Conservation (phyloP, 2,888 invertebrate genomes). For the Halictus ligatus region DNA sequence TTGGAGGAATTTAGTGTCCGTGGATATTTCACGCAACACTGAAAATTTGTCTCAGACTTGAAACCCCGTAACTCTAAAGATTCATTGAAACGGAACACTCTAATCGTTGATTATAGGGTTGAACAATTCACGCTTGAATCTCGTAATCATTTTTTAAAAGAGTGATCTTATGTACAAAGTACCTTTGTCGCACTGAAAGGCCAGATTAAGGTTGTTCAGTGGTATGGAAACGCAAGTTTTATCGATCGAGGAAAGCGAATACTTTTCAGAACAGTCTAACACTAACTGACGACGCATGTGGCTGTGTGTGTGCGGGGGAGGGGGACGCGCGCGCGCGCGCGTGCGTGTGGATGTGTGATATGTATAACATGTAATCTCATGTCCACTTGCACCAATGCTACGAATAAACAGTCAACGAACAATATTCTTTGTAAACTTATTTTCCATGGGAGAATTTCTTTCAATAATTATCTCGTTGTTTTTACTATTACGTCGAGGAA, state of each 20-base stretch:
- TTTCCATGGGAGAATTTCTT: constrained; percentile 46
- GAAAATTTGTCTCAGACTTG: constrained; percentile 10
- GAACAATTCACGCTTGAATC: not conserved
- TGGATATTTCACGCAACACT: constrained; percentile 6
- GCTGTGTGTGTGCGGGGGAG: constrained; percentile 28
- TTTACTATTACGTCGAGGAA: not conserved
- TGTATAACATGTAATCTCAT: constrained; percentile 44
- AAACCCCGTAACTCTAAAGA: not conserved
- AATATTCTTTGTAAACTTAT: constrained; percentile 55
- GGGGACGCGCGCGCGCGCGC: too few relatives aligned
- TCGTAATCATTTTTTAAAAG: not conserved
- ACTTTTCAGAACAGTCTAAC: constrained; percentile 4
- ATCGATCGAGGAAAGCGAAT: not conserved
- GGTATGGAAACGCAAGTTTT: constrained; percentile 1
- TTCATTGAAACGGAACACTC: not conserved
- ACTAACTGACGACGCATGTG: constrained; percentile 12
- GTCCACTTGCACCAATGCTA: constrained; percentile 39
- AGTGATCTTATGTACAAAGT: not conserved
- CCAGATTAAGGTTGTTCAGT: not conserved
- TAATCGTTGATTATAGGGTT: not conserved
- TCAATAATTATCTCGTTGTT: constrained; percentile 20
- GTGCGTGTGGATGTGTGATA: constrained; percentile 47
- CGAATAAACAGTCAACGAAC: constrained; percentile 47
- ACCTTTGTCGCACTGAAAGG: not conserved
- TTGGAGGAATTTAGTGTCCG: not conserved